Percentiles rank a stretch among this genome's conserved stretches.
phyloP scores from a whole-genome alignment of 2,797 vertebrate genomes.

The Lepus townsendii region DNA sequence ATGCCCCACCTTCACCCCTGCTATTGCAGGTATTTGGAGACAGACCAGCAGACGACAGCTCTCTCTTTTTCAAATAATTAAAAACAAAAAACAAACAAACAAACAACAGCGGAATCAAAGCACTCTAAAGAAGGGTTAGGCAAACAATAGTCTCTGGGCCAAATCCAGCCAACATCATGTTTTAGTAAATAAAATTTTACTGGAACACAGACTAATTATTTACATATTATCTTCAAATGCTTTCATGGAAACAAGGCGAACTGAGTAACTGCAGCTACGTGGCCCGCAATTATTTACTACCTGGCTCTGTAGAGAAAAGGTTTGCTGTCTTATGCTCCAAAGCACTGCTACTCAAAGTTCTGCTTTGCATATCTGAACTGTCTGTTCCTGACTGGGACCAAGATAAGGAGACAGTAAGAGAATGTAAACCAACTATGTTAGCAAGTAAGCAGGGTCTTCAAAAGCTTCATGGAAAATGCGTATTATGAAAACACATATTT shows the following conservation, averaged over 20 bases:
- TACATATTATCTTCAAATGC: neutral
- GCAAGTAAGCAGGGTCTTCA: neutral
- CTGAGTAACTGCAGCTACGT: neutral
- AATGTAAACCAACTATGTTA: neutral
- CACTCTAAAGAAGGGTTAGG: neutral
- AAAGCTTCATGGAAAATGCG: too few relatives aligned
- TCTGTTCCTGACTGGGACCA: neutral
- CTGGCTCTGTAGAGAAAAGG: neutral
- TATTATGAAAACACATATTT: too few relatives aligned
- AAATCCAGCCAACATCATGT: neutral
- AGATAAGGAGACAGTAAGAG: neutral
- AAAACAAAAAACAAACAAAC: too few relatives aligned
- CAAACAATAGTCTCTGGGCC: neutral
- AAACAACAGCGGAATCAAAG: neutral
- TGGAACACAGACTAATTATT: conserved; percentile 22
- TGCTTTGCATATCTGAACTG: conserved; percentile 12
- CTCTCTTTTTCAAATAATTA: too few relatives aligned
- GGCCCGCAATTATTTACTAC: conserved; percentile 1
- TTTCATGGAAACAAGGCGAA: neutral
- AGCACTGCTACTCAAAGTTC: conserved; percentile 19
- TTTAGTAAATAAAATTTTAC: conserved; percentile 59
- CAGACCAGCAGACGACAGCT: too few relatives aligned
- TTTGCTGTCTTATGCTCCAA: neutral
- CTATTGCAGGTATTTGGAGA: too few relatives aligned
- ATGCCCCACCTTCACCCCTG: too few relatives aligned